Conservation (phyloP, 2,888 invertebrate species). For the Coleophora deauratella region DNA sequence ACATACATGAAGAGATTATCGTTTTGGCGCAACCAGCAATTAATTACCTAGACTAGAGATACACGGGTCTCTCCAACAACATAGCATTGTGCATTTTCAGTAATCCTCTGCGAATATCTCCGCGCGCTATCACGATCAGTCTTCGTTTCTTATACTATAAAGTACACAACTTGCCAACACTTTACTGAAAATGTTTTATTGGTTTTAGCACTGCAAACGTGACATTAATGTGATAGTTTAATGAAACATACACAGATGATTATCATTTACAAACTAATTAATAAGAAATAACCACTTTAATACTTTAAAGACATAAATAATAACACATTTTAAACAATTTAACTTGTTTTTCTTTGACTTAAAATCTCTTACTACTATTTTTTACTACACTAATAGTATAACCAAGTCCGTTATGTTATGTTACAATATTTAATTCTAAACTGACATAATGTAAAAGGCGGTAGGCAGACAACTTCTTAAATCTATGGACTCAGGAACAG, state of each 20-base stretch:
- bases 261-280: constrained; percentile 72
- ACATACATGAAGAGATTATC: neutral
- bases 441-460: constrained; percentile 72
- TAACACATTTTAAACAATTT: constrained; percentile 75
- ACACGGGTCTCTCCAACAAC: constrained; percentile 1
- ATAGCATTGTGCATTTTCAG: constrained; percentile 6
- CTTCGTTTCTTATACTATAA: constrained; percentile 13
- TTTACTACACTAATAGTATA: constrained; percentile 73
- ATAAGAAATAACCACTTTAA: constrained; percentile 75
- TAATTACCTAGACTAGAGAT: constrained; percentile 17
- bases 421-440: constrained; percentile 66
- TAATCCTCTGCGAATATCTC: neutral
- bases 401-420: constrained; percentile 67
- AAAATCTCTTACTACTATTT: constrained; percentile 69
- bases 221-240: constrained; percentile 42
- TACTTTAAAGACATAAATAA: constrained; percentile 74
- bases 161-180: constrained; percentile 5
- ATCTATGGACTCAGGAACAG: constrained; percentile 67
- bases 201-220: constrained; percentile 37
- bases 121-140: constrained; percentile 10
- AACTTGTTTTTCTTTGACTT: constrained; percentile 74
- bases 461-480: constrained; percentile 71
- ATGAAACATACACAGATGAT: constrained; percentile 58
- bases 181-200: constrained; percentile 40
- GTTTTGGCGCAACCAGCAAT: constrained; percentile 4